Evolutionary conservation across 30 jellyfish, hydroid and myxozoan species (phyloP).

Genomic region (Aurelia sp.): DNA sequence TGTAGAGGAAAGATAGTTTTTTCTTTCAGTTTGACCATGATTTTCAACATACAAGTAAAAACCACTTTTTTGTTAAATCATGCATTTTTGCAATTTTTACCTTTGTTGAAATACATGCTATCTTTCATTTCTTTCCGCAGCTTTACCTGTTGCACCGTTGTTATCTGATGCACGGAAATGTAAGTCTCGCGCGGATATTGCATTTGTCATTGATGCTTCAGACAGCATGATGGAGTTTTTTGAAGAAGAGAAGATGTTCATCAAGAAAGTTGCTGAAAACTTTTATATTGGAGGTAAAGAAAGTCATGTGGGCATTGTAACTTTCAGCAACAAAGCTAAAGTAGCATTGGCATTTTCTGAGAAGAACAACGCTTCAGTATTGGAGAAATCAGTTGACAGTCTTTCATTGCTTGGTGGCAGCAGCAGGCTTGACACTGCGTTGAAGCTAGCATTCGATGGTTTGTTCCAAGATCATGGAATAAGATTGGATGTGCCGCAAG

Average conservation of each 20-base stretch:
- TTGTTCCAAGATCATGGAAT: slow-evolving; percentile 59
- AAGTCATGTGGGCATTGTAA: slow-evolving; percentile 69
- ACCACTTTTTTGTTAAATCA: no score
- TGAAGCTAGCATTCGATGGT: slow-evolving; percentile 33
- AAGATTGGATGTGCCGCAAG: slow-evolving; percentile 67
- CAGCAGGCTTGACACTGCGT: slow-evolving; percentile 61
- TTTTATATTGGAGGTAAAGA: slow-evolving; percentile 34
- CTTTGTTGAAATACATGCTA: no score
- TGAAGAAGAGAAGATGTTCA: slow-evolving; percentile 52
- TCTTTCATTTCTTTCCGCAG: no score
- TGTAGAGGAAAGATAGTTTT: no score
- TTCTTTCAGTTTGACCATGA: no score
- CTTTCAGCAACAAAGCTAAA: slow-evolving; percentile 42
- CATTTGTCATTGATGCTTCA: slow-evolving; percentile 65
- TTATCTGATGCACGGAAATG: neutral
- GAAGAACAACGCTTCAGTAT: slow-evolving; percentile 18
- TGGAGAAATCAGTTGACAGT: slow-evolving; percentile 55
- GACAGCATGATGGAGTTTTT: slow-evolving; percentile 46
- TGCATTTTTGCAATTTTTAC: no score
- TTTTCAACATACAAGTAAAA: no score
- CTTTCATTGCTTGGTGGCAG: slow-evolving; percentile 56
- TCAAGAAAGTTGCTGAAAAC: slow-evolving; percentile 28
- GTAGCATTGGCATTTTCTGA: slow-evolving; percentile 48
- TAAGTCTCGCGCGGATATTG: slow-evolving; percentile 60
- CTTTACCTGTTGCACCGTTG: neutral